A percentile compares a stretch with the other conserved stretches of the same genome.
phyloP scores from a whole-genome alignment of 2,113 vertebrate genomes.

The Bubo scandiacus region DNA sequence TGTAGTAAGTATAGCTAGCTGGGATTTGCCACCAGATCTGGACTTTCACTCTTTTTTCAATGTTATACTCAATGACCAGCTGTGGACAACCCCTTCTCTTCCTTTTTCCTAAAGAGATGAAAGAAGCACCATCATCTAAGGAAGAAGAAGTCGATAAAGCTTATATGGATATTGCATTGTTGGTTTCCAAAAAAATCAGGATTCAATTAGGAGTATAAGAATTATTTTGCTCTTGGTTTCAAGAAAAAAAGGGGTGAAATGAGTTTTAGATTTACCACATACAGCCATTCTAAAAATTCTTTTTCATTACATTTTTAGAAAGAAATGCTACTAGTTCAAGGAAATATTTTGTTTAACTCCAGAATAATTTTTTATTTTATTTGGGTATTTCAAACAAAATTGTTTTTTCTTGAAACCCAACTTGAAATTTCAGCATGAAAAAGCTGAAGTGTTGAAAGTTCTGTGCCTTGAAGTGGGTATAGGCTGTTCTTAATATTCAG shows the following conservation, averaged over 20 bases:
- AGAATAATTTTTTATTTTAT: neutral
- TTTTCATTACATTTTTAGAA: neutral
- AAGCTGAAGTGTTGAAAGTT: neutral
- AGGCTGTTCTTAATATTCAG: neutral
- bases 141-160: neutral
- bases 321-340: neutral
- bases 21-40: neutral
- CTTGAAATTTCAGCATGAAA: neutral
- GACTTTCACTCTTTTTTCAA: neutral
- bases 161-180: neutral
- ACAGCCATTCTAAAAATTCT: neutral
- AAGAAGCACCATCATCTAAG: neutral
- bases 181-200: neutral
- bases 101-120: neutral
- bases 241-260: neutral
- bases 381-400: neutral
- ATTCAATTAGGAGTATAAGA: neutral
- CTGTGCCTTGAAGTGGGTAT: neutral
- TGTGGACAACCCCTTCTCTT: neutral
- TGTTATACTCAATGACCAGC: neutral
- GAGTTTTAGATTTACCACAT: neutral
- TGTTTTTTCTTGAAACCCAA: neutral
- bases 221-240: neutral
- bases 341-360: neutral
- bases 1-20: neutral